Conservation (phyloP, 2,888 invertebrate species). For the Oasisia sp. region DNA sequence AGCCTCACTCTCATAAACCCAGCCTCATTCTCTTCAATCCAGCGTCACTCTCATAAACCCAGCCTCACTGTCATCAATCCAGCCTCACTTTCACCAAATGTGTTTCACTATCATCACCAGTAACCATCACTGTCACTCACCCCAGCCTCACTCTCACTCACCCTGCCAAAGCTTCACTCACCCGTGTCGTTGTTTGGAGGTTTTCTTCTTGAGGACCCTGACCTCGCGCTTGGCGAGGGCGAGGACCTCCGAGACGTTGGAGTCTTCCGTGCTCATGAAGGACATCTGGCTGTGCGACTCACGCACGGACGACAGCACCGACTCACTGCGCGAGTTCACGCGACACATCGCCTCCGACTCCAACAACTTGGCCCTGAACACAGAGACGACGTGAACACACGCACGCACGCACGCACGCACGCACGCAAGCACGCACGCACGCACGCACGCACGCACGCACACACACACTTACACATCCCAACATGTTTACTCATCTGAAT, state of each 20-base stretch:
- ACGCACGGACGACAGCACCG: not conserved
- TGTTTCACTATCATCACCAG: too few relatives aligned
- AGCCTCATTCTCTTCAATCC: too few relatives aligned
- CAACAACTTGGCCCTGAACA: slow-evolving; percentile 77
- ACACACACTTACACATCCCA: too few relatives aligned
- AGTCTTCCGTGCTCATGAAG: not conserved
- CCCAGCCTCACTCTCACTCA: not conserved
- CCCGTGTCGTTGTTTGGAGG: slow-evolving; percentile 47
- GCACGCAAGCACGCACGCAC: too few relatives aligned
- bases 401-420: too few relatives aligned
- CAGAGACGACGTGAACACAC: not conserved
- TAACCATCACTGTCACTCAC: too few relatives aligned
- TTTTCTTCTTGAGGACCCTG: slow-evolving; percentile 58
- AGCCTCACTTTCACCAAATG: too few relatives aligned
- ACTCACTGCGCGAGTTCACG: not conserved
- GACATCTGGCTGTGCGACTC: not conserved
- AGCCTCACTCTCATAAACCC: too few relatives aligned
- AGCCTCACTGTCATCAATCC: too few relatives aligned
- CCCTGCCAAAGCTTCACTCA: slow-evolving; percentile 25
- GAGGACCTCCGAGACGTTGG: slow-evolving; percentile 68
- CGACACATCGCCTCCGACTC: slow-evolving; percentile 82
- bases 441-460: too few relatives aligned
- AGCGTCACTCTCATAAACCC: too few relatives aligned
- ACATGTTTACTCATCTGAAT: too few relatives aligned
- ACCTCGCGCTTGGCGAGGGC: slow-evolving; percentile 85